phyloP scores from a whole-genome alignment of 2,797 vertebrate genomes.

The Poeciliopsis infans region DNA sequence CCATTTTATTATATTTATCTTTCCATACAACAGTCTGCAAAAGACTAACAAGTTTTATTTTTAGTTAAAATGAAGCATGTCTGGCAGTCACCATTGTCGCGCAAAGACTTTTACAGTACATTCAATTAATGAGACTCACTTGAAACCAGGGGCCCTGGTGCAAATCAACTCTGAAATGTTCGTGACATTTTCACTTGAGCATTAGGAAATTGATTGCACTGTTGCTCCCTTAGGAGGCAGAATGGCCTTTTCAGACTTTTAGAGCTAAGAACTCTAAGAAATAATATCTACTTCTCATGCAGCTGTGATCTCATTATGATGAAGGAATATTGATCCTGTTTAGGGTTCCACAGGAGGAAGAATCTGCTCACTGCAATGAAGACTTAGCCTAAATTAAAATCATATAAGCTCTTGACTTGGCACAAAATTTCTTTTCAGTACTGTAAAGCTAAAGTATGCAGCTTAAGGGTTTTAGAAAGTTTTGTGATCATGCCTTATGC shows the following conservation, averaged over 20 bases:
- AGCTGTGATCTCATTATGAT: constrained; percentile 62
- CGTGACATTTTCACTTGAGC: constrained; percentile 65
- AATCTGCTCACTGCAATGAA: constrained; percentile 32
- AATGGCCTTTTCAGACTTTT: constrained; percentile 59
- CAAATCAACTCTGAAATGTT: constrained; percentile 49
- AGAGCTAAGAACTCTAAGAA: constrained; percentile 52
- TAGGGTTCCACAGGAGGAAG: constrained; percentile 59
- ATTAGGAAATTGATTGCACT: constrained; percentile 63
- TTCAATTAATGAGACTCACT: constrained; percentile 46
- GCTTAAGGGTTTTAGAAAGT: too few relatives aligned
- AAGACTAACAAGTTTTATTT: constrained; percentile 13
- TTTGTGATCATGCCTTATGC: too few relatives aligned
- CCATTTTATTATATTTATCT: not conserved
- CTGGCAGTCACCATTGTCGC: not conserved
- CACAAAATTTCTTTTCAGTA: too few relatives aligned
- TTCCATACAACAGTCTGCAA: not conserved
- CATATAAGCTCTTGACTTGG: not conserved
- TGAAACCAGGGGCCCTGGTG: constrained; percentile 31
- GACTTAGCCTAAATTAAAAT: constrained; percentile 32
- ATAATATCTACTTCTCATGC: constrained; percentile 51
- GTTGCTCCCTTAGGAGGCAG: constrained; percentile 52
- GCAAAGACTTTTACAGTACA: constrained; percentile 23
- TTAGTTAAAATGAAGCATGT: not conserved
- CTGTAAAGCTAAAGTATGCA: too few relatives aligned
- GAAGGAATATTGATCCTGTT: constrained; percentile 58